phyloP scores from a whole-genome alignment of 2,797 vertebrate species.

The Chloroceryle amazona region DNA sequence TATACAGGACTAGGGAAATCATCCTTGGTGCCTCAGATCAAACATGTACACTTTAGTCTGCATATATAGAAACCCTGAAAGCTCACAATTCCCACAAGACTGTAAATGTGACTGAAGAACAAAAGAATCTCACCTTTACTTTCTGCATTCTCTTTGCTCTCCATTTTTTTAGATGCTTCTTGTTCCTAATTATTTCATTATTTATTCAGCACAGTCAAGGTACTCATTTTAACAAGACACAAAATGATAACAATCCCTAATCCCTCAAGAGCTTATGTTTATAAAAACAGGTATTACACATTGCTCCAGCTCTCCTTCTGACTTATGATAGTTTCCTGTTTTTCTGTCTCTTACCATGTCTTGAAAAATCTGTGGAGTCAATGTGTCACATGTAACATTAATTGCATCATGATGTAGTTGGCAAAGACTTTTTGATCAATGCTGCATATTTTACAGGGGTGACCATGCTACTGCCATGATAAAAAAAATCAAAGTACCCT shows the following conservation, averaged over 20 bases:
- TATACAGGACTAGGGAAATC: background rate
- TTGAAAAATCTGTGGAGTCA: background rate
- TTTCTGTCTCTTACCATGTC: background rate
- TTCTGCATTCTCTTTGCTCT: background rate
- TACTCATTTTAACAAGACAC: background rate
- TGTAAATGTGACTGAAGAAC: background rate
- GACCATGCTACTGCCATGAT: background rate
- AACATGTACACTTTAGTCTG: constrained; percentile 6
- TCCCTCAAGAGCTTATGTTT: background rate
- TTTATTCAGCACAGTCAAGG: background rate
- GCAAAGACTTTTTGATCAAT: background rate
- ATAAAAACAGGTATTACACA: constrained; percentile 3
- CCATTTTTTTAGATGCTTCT: background rate
- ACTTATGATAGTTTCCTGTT: background rate
- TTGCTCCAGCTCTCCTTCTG: background rate
- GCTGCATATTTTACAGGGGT: background rate
- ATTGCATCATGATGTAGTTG: background rate
- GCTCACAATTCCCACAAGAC: background rate
- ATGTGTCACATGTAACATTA: background rate
- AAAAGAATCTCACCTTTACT: background rate
- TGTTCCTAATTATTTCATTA: background rate
- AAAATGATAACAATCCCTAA: background rate
- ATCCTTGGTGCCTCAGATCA: background rate
- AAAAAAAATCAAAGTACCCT: background rate
- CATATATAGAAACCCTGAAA: background rate